phyloP scores from a whole-genome alignment of 2,888 invertebrate species.

The Odontomyia ornata region DNA sequence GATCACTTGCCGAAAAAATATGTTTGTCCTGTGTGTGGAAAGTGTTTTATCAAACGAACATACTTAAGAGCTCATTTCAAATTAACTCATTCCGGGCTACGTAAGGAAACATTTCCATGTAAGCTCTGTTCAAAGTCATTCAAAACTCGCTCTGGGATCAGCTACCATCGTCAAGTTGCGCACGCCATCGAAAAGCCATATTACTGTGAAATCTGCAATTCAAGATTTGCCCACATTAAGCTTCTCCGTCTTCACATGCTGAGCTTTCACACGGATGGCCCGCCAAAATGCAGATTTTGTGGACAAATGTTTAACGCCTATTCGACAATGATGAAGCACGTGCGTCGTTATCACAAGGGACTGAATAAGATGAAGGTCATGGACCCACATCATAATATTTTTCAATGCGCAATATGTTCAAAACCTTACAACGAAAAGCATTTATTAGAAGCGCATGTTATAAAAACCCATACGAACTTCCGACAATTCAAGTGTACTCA shows the following conservation, averaged over 20 bases:
- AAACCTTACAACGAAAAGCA: slow-evolving; percentile 12
- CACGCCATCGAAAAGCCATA: slow-evolving; percentile 45
- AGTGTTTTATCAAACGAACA: slow-evolving; percentile 13
- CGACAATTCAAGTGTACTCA: slow-evolving; percentile 27
- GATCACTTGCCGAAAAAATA: slow-evolving; percentile 7
- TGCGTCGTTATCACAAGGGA: neutral
- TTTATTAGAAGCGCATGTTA: neutral
- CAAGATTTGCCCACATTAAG: slow-evolving; percentile 50
- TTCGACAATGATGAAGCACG: slow-evolving; percentile 24
- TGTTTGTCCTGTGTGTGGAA: slow-evolving; percentile 11
- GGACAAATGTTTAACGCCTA: slow-evolving; percentile 47
- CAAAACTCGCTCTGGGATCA: slow-evolving; percentile 34
- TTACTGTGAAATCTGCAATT: slow-evolving; percentile 44
- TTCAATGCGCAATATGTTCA: slow-evolving; percentile 19
- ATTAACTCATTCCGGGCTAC: slow-evolving; percentile 9
- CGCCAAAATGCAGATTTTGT: slow-evolving; percentile 49
- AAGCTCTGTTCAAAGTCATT: slow-evolving; percentile 26
- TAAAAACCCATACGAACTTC: slow-evolving; percentile 13
- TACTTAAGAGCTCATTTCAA: slow-evolving; percentile 29
- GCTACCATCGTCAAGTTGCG: slow-evolving; percentile 30
- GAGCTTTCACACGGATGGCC: slow-evolving; percentile 49
- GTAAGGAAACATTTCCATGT: slow-evolving; percentile 8
- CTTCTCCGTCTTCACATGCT: slow-evolving; percentile 50
- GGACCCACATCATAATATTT: neutral
- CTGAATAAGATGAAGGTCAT: neutral